phyloP scores from a whole-genome alignment of 2,113 vertebrate species.

The Cervus canadensis region DNA sequence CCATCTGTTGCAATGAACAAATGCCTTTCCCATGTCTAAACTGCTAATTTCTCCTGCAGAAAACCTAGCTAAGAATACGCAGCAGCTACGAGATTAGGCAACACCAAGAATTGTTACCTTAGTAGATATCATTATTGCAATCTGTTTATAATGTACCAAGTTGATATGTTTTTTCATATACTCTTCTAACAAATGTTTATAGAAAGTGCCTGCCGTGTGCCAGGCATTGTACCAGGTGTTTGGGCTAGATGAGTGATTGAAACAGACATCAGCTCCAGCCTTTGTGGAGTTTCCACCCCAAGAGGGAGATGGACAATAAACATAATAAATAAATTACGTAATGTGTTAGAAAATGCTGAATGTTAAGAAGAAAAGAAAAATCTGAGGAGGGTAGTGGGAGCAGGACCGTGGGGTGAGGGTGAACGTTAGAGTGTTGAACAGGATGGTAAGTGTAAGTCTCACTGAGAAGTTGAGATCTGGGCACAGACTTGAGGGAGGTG shows the following conservation, averaged over 20 bases:
- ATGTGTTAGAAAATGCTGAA: neutral
- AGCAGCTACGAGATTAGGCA: neutral
- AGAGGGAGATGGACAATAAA: neutral
- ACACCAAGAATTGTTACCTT: neutral
- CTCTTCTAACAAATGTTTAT: constrained; percentile 7
- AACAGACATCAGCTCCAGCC: neutral
- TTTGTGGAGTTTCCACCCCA: neutral
- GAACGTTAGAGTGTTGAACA: neutral
- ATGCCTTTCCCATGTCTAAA: neutral
- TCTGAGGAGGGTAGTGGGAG: neutral
- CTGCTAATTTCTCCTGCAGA: neutral
- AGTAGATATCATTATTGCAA: neutral
- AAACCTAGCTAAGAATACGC: neutral
- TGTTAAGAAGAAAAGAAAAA: neutral
- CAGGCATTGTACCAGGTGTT: neutral
- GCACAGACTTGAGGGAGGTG: neutral
- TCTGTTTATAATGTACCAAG: neutral
- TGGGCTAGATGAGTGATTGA: neutral
- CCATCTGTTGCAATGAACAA: neutral
- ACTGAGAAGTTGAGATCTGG: neutral
- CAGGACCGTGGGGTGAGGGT: neutral
- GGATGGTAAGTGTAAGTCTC: neutral
- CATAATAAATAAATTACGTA: neutral
- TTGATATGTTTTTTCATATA: neutral
- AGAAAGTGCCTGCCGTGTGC: neutral